Percentiles rank a stretch among this genome's conserved stretches.
Conservation (phyloP, 2,113 vertebrate genomes). For the Amazona guildingii region DNA sequence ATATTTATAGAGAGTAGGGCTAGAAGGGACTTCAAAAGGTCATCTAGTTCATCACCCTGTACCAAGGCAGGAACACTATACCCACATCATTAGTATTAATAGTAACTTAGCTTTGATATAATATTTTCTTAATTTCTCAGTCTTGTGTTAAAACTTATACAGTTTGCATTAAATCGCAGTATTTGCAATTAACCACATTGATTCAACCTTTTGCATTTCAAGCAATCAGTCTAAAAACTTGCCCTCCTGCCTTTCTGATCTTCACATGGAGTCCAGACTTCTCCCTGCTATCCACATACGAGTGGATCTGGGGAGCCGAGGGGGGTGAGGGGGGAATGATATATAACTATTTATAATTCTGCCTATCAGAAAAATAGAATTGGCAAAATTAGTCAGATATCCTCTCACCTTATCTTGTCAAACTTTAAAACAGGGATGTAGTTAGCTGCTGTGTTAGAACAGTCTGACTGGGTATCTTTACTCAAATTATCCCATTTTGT, state of each 20-base stretch:
- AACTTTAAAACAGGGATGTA: not conserved
- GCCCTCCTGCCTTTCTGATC: not conserved
- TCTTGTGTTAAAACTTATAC: not conserved
- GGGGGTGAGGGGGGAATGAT: rapidly evolving
- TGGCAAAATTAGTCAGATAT: not conserved
- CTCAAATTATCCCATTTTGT: not conserved
- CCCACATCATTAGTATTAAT: not conserved
- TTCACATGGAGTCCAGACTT: not conserved
- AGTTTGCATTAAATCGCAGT: not conserved
- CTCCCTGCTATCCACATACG: not conserved
- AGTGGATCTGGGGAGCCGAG: not conserved
- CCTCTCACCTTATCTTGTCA: not conserved
- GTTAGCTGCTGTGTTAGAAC: not conserved
- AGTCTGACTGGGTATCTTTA: not conserved
- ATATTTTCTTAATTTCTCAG: conserved; percentile 10
- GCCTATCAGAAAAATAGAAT: not conserved
- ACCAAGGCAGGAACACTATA: not conserved
- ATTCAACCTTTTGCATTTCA: not conserved
- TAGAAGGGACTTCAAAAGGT: not conserved
- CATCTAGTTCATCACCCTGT: not conserved
- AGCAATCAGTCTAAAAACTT: not conserved
- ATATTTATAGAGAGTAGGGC: not conserved
- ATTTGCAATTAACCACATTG: not conserved
- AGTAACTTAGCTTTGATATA: not conserved
- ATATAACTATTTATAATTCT: not conserved